Evolutionary conservation across 2,797 vertebrate genomes (phyloP), one percentile per base, ranked within the genome.

Genomic region (Platalea minor): DNA sequence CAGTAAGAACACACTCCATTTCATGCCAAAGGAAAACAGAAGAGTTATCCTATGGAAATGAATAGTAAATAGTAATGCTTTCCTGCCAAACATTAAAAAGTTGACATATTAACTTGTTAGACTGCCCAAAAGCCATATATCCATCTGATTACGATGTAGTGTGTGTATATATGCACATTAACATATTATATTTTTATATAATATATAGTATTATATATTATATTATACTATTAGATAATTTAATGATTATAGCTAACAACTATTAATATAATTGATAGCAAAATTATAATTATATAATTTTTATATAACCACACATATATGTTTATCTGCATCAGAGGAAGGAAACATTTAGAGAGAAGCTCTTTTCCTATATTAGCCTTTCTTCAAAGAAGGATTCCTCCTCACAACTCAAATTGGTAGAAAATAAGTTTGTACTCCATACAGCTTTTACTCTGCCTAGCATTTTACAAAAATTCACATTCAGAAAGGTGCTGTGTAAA

Each of bases 81-180:
- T 73, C 29, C 77, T 2, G 2, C 13, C 39, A 43, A 84, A 69
- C 19, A 33, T 28, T n/a, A 59, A 68, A 11, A 50, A 11, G 12
- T 10, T 75, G 41, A 79, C 23, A 60, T 39, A 80, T 4, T 56
- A 21, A 57, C 67, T 69, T 68, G 35, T 63, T 41, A 60, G 18
- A 45, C 13, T 21, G 31, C 2, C 28, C 35, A 61, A 77, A 87
- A 86, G 35, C 28, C 17, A 37, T 16, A 67, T 3, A 77, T 19
- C 15, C 2, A 77, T 12, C 9, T 37, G 14, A 33, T 51, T 75
- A 56, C 53, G 35, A 33, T 5, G 26, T 3, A n/a, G 5, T 6
- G 2, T 28, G 3, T 11, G 5, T 9, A 75, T 7, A 28, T 0
- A 45, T 3, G 56, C 3, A 48, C 3, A n/a, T n/a, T n/a, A 50